Evolutionary conservation across 2,888 invertebrate species (phyloP), one percentile per base, ranked within the genome.

Genomic region (Glyphotaelius pellucidus): DNA sequence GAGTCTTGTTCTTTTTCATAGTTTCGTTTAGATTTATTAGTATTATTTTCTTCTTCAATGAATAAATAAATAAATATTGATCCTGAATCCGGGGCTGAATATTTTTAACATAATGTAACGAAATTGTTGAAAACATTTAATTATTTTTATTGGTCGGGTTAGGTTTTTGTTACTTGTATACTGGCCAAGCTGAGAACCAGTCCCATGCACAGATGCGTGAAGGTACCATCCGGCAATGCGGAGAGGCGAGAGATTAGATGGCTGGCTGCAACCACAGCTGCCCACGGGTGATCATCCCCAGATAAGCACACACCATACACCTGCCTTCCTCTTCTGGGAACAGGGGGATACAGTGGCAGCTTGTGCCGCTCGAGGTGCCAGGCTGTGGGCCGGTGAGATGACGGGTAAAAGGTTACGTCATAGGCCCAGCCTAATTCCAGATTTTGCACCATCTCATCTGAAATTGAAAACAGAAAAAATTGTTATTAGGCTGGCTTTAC

Each of bases 131-230:
- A 42, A 42, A 42, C 42, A 42, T 47, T 14, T 15, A 47, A 47
- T 47, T 47, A 14, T 47, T 47, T 42, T 47, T 47, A 47, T 47
- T 47, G 32, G 31, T 31, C 83, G 1, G 31, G 3, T 81, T 35
- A 19, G 1, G 2, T 15, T 30, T 83, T 7, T 32, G 9, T 12
- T 79, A 92, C 92, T 90, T 93, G 93, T 35, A 92, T 80, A 81
- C 90, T 92, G 30, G 93, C 92, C n/a, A 93, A 25, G 42, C 93
- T 93, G 11, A 93, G 83, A 32, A 93, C 31, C 30, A 93, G 32
- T 31, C 93, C 93, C 90, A 93, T 42, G 31, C 83, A 52, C 5
- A 93, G 85, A 19, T 87, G 89, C 42, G 80, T 35, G 52, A 83
- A 87, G 15, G 91, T 42, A 9, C 84, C 91, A 5, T 31, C 35